Percentiles rank a stretch among this genome's conserved stretches.
Conservation (phyloP, 2,888 invertebrate species). For the Aricia artaxerxes region DNA sequence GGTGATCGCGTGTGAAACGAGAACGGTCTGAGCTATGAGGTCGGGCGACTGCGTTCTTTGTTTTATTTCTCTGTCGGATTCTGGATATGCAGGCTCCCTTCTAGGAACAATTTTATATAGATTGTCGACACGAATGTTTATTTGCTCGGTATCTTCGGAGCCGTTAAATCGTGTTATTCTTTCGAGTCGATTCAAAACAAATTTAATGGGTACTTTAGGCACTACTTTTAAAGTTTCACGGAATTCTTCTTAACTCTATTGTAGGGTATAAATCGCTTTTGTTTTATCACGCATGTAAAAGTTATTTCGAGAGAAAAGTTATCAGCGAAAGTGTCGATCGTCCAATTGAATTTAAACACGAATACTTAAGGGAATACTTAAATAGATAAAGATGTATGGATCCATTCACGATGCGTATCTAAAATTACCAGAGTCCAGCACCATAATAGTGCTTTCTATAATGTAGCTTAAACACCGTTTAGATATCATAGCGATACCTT, state of each 20-base stretch:
- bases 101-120: slow-evolving; percentile 9
- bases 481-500: slow-evolving; percentile 9
- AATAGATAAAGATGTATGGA: slow-evolving; percentile 10
- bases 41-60: slow-evolving; percentile 10
- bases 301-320: slow-evolving; percentile 19
- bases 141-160: slow-evolving; percentile 1
- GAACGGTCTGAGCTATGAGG: slow-evolving; percentile 3
- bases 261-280: not conserved
- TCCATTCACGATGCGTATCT: slow-evolving; percentile 19
- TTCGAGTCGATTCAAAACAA: not conserved
- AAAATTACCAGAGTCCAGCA: slow-evolving; percentile 10
- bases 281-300: slow-evolving; percentile 2
- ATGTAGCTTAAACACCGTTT: slow-evolving; percentile 16
- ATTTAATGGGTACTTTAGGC: not conserved
- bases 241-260: not conserved
- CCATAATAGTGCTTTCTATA: slow-evolving; percentile 18
- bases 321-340: slow-evolving; percentile 29
- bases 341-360: slow-evolving; percentile 31
- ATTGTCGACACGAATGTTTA: slow-evolving; percentile 14
- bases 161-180: slow-evolving; percentile 6
- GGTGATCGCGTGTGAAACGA: slow-evolving; percentile 26
- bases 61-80: slow-evolving; percentile 17
- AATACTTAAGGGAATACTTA: slow-evolving; percentile 16
- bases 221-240: not conserved
- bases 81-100: slow-evolving; percentile 9